Conservation (phyloP, 2,888 invertebrate genomes). For the Macrosoma leucophasiata region DNA sequence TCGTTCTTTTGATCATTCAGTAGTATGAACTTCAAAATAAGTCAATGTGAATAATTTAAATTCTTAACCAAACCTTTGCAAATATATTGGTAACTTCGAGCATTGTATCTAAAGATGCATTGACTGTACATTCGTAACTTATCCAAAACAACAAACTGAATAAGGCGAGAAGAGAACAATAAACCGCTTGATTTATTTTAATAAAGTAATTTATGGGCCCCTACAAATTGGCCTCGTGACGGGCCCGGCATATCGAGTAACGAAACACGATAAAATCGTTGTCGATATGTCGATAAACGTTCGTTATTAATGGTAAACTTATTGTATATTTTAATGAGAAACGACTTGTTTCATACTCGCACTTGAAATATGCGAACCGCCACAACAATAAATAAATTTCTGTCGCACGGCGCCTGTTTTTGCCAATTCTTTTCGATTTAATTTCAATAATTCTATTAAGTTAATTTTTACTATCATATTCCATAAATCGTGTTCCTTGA, state of each 20-base stretch:
- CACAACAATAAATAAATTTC: no score
- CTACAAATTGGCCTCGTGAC: constrained; percentile 68
- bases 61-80: no score
- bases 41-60: no score
- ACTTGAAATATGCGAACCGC: constrained; percentile 10
- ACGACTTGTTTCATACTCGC: constrained; percentile 20
- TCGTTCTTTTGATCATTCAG: no score
- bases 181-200: constrained; percentile 70
- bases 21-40: no score
- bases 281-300: constrained; percentile 50
- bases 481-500: constrained; percentile 30
- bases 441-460: no score
- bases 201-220: constrained; percentile 70
- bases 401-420: background rate
- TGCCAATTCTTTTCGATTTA: constrained; percentile 9
- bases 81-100: no score
- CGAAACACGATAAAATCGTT: constrained; percentile 58
- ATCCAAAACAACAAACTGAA: constrained; percentile 51
- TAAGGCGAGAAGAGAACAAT: constrained; percentile 69
- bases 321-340: constrained; percentile 57
- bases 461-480: no score
- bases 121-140: constrained; percentile 5
- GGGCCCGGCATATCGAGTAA: constrained; percentile 58
- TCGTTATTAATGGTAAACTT: constrained; percentile 57
- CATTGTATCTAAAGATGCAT: no score